Evolutionary conservation across 2,888 invertebrate genomes (phyloP), one percentile per base, ranked within the genome.

Genomic region (Lomographa bimaculata): DNA sequence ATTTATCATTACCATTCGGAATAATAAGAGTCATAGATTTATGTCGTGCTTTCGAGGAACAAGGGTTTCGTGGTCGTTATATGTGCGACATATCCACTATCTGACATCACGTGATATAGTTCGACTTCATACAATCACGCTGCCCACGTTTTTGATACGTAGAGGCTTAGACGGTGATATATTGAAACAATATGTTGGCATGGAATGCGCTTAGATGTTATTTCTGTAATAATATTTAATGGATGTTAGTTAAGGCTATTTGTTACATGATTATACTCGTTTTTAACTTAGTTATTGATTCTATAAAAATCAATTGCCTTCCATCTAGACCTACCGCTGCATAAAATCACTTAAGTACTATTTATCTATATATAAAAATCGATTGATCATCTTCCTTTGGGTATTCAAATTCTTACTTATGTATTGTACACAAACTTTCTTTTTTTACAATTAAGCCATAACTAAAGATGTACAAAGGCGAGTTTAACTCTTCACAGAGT

Each of bases 1-100:
- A 79, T 79, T 76, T 75, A 78, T 79, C 78, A 79, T 79, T 62
- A 62, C 64, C 74, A 69, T 74, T 76, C 69, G 65, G 70, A 77
- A 81, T 77, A 79, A 78, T 78, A 68, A 71, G 64, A 53, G 53
- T 20, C 59, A 64, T 74, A 69, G 46, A 79, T 80, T 80, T 74
- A 79, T 79, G 67, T 56, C 64, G 39, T 49, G 70, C 71, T 70
- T 71, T 76, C 71, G 64, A 75, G 67, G 79, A 77, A 82, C 79
- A 74, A 74, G 68, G 68, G 69, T 59, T 63, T 62, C 60, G 60
- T 70, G 70, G 68, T 65, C 60, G 65, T 69, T 70, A 74, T 69
- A 69, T 71, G 72, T 64, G 64, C 72, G 70, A 75, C 70, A 76
- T 78, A 77, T 78, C 70, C 73, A 70, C 68, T 70, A 67, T 71